A percentile compares a stretch with the other conserved stretches of the same genome.
phyloP scores from a whole-genome alignment of 53 echinoderm and acorn worm genomes.

The Holothuria leucospilota region DNA sequence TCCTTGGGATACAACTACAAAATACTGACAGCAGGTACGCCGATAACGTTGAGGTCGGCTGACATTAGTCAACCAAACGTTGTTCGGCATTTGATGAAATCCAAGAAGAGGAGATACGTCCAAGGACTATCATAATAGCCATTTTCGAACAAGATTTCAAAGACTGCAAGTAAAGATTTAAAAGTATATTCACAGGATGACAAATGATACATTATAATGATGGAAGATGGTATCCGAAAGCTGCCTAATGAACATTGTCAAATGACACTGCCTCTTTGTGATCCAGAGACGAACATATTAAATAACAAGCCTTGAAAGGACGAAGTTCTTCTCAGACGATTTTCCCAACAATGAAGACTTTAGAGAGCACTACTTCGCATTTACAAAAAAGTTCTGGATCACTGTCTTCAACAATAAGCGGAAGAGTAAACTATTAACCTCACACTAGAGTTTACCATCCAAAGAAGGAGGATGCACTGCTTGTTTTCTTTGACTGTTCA shows the following conservation, averaged over 20 bases:
- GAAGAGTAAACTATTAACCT: neutral
- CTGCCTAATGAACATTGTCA: conserved; percentile 37
- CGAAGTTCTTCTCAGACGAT: conserved; percentile 18
- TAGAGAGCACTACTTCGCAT: conserved; percentile 22
- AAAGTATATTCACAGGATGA: conserved; percentile 62
- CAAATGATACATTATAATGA: conserved; percentile 41
- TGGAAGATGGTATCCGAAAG: conserved; percentile 42
- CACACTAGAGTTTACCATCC: too few species aligned
- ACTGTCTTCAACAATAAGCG: too few species aligned
- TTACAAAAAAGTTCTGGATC: conserved; percentile 45
- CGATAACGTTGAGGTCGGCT: too few species aligned
- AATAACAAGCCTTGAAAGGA: conserved; percentile 45
- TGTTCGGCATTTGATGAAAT: too few species aligned
- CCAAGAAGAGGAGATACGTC: conserved; percentile 58
- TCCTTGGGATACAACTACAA: neutral
- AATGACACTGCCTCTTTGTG: conserved; percentile 44
- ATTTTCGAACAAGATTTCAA: conserved; percentile 66
- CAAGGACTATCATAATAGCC: conserved; percentile 31
- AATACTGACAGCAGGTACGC: too few species aligned
- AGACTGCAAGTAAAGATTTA: neutral
- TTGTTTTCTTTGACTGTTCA: too few species aligned
- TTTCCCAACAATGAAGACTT: conserved; percentile 11
- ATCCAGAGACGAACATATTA: conserved; percentile 9
- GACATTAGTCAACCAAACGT: too few species aligned
- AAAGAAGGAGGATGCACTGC: too few species aligned